These are phyloP conservation scores for Benitochromis conjunctus DNA, from an alignment of 2,113 vertebrate species.

Conservation along the genomic window DNA sequence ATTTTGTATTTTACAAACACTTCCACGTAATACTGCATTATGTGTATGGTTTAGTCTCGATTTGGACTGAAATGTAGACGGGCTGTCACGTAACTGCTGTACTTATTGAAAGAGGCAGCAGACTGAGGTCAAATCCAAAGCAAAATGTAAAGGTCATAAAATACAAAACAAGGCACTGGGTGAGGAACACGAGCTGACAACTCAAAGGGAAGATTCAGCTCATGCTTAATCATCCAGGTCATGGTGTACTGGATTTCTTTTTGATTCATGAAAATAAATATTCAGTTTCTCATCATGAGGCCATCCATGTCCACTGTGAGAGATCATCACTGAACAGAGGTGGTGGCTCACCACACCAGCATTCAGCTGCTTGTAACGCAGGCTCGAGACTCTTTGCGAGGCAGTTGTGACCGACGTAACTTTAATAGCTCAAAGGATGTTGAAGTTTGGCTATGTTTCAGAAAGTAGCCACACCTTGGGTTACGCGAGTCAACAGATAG, in stretches of 20 bases:
- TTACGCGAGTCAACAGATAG: neutral
- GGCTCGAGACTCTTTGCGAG: neutral
- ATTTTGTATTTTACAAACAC: neutral
- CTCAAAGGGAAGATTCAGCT: neutral
- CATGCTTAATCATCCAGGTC: neutral
- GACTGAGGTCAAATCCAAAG: neutral
- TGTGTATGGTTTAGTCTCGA: neutral
- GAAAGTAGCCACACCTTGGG: neutral
- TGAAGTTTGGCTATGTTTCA: neutral
- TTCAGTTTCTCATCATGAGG: neutral
- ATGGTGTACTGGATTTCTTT: neutral
- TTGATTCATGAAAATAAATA: neutral
- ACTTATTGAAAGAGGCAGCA: neutral
- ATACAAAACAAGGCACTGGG: neutral
- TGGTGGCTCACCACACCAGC: neutral
- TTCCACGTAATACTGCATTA: neutral
- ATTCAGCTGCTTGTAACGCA: neutral
- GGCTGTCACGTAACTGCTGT: fast-evolving
- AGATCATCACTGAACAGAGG: neutral
- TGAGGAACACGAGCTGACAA: neutral
- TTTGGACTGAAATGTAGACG: neutral
- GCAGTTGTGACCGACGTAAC: neutral
- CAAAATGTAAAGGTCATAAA: neutral
- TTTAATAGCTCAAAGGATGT: neutral
- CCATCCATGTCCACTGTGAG: neutral